Evolutionary conservation across 2,797 vertebrate genomes (phyloP), one percentile per base, ranked within the genome.

Genomic region (Sebastes variabilis): DNA sequence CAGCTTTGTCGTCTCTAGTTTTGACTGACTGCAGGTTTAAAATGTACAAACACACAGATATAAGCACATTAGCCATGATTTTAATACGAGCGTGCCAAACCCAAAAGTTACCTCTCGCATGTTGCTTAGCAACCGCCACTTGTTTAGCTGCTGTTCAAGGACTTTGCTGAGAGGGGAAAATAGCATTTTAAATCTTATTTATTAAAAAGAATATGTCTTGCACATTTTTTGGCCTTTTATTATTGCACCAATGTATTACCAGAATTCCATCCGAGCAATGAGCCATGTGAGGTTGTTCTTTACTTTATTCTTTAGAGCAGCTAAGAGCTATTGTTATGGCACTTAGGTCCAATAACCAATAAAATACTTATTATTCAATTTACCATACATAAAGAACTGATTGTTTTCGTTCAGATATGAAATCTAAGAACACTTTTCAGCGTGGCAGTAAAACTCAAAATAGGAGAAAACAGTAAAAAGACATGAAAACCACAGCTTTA

Each of bases 41-140:
- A 81, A 81, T 36, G 32, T 58, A 54, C 62, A 71, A 62, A 78
- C 68, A 71, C 62, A 71, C 62, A 36, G 64, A 82, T 79, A 79
- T 70, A 81, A 83, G 55, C 64, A 59, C 75, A 80, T 85, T 75
- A 79, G 22, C 25, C 20, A 36, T 49, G 66, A 67, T 84, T 88
- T 81, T 46, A 80, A 86, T 79, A 88, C 75, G 24, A 85, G 76
- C 20, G 2, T 66, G 36, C 77, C 69, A 77, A 59, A 59, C 58
- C 79, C n/a, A 46, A 88, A 86, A 77, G 60, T 84, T 80, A 77
- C 12, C 52, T 8, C 64, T 79, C 2, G 3, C 14, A 80, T 61
- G 89, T 88, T 90, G 85, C 90, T 54, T 73, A 77, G 90, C 85
- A 92, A 94, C 89, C 73, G 6, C 54, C 38, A 55, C 83, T 80